Evolutionary conservation across 2,888 invertebrate species (phyloP).

Genomic region (Aporophyla lueneburgensis): DNA sequence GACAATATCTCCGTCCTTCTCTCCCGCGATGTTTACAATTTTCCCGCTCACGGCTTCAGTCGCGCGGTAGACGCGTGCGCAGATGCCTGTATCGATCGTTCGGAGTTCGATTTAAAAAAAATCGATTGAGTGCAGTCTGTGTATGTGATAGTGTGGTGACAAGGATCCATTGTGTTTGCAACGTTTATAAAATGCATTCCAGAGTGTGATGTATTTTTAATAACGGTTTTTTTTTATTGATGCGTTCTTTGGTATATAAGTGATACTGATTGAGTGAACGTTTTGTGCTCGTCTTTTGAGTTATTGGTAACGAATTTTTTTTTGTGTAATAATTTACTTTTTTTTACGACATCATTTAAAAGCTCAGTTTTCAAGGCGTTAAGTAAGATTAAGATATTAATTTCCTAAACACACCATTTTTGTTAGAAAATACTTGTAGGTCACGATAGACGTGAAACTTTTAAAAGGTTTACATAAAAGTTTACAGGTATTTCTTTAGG

Average conservation of each 20-base stretch:
- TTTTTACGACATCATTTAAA: background rate
- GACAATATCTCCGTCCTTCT: slow-evolving; percentile 71
- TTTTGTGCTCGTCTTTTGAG: slow-evolving; percentile 8
- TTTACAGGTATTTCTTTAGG: background rate
- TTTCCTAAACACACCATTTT: background rate
- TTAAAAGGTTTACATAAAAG: slow-evolving; percentile 9
- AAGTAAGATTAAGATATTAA: background rate
- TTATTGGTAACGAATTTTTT: slow-evolving; percentile 40
- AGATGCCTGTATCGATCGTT: slow-evolving; percentile 73
- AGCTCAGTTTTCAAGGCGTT: slow-evolving; percentile 48
- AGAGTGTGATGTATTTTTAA: slow-evolving; percentile 60
- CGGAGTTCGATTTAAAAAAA: slow-evolving; percentile 62
- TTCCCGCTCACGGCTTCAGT: slow-evolving; percentile 77
- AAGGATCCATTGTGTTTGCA: slow-evolving; percentile 61
- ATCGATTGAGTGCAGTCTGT: slow-evolving; percentile 60
- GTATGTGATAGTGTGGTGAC: slow-evolving; percentile 60
- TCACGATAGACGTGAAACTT: background rate
- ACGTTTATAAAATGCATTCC: slow-evolving; percentile 67
- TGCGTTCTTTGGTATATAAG: slow-evolving; percentile 70
- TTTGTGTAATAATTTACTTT: background rate
- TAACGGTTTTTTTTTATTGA: slow-evolving; percentile 68
- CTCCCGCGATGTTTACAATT: slow-evolving; percentile 82
- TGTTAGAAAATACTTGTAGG: background rate
- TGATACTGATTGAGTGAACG: slow-evolving; percentile 30
- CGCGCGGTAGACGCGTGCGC: slow-evolving; percentile 75